Percentiles rank a stretch among this genome's conserved stretches.
Conservation (phyloP, 1,140 invertebrate species). For the Penaeus chinensis region DNA sequence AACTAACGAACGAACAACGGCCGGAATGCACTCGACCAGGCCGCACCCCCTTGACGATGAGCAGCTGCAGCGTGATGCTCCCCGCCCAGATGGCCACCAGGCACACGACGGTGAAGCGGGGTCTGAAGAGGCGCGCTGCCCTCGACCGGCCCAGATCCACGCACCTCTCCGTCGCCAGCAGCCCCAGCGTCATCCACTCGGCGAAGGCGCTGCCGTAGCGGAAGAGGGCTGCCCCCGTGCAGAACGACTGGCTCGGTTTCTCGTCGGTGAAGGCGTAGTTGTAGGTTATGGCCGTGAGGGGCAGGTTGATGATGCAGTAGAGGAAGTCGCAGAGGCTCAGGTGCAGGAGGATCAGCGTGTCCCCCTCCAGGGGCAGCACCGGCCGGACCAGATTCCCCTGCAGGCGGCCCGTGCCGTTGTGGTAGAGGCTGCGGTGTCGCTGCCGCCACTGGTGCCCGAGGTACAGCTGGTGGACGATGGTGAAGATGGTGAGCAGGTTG, state of each 20-base stretch:
- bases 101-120: background rate
- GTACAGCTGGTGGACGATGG: conserved; percentile 28
- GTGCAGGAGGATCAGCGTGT: conserved; percentile 38
- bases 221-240: conserved; percentile 1
- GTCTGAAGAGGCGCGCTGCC: background rate
- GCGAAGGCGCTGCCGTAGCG: conserved; percentile 39
- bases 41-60: background rate
- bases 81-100: conserved; percentile 3
- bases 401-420: background rate
- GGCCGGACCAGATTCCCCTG: background rate
- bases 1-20: background rate
- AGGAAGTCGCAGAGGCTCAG: conserved; percentile 45
- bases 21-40: no score
- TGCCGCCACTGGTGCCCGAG: background rate
- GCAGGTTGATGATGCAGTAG: conserved; percentile 41
- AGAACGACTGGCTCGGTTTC: background rate
- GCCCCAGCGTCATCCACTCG: conserved; percentile 47
- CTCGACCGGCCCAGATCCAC: conserved; percentile 30
- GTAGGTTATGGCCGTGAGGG: conserved; percentile 29
- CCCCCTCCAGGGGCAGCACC: conserved; percentile 3
- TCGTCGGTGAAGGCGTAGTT: conserved; percentile 15
- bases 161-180: conserved; percentile 34
- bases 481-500: conserved; percentile 36
- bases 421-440: background rate
- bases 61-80: conserved; percentile 1